Conservation (phyloP, 1,140 invertebrate species). For the Saxidomus purpurata region DNA sequence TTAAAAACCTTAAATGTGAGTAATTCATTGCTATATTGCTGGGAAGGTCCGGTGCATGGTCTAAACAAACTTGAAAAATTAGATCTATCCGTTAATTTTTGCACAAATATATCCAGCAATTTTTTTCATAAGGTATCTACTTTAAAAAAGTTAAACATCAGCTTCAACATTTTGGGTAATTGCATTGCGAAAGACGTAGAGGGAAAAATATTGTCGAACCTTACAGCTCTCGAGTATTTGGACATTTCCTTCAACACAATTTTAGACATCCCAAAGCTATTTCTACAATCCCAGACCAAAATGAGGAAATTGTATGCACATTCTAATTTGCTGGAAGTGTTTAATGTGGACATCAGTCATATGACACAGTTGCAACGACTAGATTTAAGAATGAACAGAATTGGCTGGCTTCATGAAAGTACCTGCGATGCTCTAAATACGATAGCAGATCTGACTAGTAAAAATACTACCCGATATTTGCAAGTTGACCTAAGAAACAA, state of each 20-base stretch:
- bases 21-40: slow-evolving; percentile 28
- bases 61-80: slow-evolving; percentile 6
- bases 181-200: neutral
- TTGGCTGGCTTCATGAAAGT: neutral
- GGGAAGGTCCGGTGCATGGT: slow-evolving; percentile 42
- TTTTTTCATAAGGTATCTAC: neutral
- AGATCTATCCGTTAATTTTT: slow-evolving; percentile 17
- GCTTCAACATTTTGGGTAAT: neutral
- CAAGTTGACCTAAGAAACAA: slow-evolving; percentile 32
- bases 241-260: slow-evolving; percentile 27
- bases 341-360: slow-evolving; percentile 29
- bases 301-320: neutral
- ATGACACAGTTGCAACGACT: neutral
- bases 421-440: neutral
- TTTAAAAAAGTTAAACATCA: neutral
- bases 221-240: neutral
- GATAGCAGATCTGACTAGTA: neutral
- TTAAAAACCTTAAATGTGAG: neutral
- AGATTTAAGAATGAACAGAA: slow-evolving; percentile 23
- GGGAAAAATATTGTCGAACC: neutral
- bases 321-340: neutral
- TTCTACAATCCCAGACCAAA: slow-evolving; percentile 23
- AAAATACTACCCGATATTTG: neutral
- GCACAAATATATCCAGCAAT: neutral
- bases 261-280: neutral